Conservation (phyloP, 2,797 vertebrate genomes). For the Platalea minor region DNA sequence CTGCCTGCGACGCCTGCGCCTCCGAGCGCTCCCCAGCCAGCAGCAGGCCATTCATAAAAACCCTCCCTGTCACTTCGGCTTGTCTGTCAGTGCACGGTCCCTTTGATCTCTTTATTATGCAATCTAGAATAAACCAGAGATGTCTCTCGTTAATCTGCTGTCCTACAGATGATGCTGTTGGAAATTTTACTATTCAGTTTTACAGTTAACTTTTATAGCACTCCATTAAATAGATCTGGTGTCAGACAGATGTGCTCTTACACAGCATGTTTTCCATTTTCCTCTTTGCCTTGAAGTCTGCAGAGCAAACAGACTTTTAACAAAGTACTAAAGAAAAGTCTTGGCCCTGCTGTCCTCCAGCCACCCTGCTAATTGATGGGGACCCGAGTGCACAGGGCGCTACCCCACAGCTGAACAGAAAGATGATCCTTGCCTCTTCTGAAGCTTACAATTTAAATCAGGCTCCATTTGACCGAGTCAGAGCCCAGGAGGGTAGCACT, state of each 20-base stretch:
- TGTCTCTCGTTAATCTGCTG: background rate
- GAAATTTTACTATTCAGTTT: background rate
- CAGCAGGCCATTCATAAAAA: background rate
- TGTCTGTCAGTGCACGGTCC: background rate
- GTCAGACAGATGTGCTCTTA: background rate
- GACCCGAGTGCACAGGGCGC: background rate
- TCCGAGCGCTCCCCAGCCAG: background rate
- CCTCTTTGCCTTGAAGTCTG: background rate
- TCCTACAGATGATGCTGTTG: background rate
- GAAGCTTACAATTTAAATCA: rapidly evolving
- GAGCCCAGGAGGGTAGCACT: background rate
- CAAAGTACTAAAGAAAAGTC: background rate
- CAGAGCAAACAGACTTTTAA: background rate
- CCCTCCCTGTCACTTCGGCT: rapidly evolving
- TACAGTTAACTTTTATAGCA: background rate
- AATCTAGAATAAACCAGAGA: rapidly evolving
- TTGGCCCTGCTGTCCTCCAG: background rate
- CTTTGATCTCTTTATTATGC: background rate
- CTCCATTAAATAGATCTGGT: background rate
- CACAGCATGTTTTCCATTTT: background rate
- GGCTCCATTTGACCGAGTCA: background rate
- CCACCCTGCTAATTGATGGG: background rate
- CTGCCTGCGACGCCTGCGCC: background rate
- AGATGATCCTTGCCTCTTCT: background rate
- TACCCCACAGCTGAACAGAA: background rate